Evolutionary conservation across 2,888 invertebrate genomes (phyloP), one percentile per base, ranked within the genome.

Genomic region (Pandemis cinnamomeana): DNA sequence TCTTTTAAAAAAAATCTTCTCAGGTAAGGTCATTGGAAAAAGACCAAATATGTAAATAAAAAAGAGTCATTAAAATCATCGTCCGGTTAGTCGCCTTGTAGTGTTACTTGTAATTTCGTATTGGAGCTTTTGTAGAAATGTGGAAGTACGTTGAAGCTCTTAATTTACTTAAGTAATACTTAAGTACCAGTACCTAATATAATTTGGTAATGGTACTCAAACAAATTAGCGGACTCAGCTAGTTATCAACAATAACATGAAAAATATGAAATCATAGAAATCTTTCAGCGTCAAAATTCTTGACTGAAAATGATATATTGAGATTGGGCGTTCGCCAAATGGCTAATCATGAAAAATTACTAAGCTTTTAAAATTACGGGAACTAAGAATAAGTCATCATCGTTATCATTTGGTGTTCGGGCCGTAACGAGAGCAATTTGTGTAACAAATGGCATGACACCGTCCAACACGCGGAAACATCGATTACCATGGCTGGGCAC

Each of bases 391-490:
- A 71, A 74, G 74, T 62, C 67, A 71, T 74, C 62, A 74, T 75
- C 72, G 72, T 75, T 71, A 77, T 72, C 77, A 71, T 75, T 77
- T 72, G 75, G 67, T 48, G 72, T 67, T 71, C 62, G 71, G 58
- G 42, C 60, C 71, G 58, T 76, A 77, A 78, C 73, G 77, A 78
- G 79, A 82, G 79, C 79, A 81, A 86, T 86, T 87, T 82, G 83
- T 78, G 80, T 81, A 84, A 84, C 84, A 85, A 87, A 87, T 87
- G 83, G 84, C 77, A 80, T 79, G 81, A 82, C 82, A 83, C 80
- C 81, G 81, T 80, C 80, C 69, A 71, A 78, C 77, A 80, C 76
- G 78, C 77, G 77, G 77, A 80, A 82, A 86, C 83, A 84, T 85
- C 83, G 82, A 85, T 88, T 86, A 82, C 81, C 83, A 80, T 80